A percentile compares a stretch with the other conserved stretches of the same genome.
Evolutionary conservation across 2,888 invertebrate genomes (phyloP).

Genomic region (Chymomyza procnemis): DNA sequence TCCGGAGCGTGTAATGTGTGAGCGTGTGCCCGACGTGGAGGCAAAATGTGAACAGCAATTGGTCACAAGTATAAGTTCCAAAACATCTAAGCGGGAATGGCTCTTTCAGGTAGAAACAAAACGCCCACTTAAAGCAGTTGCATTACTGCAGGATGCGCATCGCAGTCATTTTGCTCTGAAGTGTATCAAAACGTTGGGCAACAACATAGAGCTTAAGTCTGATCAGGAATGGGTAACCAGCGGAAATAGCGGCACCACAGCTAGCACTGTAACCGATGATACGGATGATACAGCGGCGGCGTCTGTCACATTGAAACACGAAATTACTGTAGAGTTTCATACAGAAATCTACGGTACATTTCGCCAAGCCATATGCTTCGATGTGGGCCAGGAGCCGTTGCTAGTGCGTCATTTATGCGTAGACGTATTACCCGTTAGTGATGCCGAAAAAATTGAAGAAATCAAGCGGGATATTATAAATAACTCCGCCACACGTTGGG

Average conservation of each 20-base stretch:
- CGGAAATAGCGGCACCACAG: conserved; percentile 13
- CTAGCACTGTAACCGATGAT: conserved; percentile 8
- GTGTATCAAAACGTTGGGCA: conserved; percentile 70
- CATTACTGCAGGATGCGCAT: conserved; percentile 85
- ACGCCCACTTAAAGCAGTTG: conserved; percentile 81
- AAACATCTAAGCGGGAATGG: conserved; percentile 82
- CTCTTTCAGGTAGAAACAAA: conserved; percentile 80
- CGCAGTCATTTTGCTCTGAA: conserved; percentile 84
- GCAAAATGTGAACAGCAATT: conserved; percentile 82
- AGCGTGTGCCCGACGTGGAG: conserved; percentile 82
- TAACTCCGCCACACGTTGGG: conserved; percentile 83
- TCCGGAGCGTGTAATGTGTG: conserved; percentile 83
- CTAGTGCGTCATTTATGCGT: conserved; percentile 85
- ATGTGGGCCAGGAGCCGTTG: conserved; percentile 84
- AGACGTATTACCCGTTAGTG: conserved; percentile 86
- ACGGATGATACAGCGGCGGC: conserved; percentile 22
- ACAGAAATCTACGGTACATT: conserved; percentile 88
- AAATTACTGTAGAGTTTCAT: conserved; percentile 81
- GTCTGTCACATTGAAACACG: conserved; percentile 74
- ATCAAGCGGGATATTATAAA: conserved; percentile 83
- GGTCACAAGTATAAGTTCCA: conserved; percentile 82
- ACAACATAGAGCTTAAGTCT: conserved; percentile 78
- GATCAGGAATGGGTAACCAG: conserved; percentile 81
- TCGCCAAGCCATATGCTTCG: conserved; percentile 87
- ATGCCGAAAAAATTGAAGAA: conserved; percentile 83